Percentiles rank a stretch among this genome's conserved stretches.
phyloP scores from a whole-genome alignment of 92 coral and sea anemone genomes.

The Siderastrea radians region DNA sequence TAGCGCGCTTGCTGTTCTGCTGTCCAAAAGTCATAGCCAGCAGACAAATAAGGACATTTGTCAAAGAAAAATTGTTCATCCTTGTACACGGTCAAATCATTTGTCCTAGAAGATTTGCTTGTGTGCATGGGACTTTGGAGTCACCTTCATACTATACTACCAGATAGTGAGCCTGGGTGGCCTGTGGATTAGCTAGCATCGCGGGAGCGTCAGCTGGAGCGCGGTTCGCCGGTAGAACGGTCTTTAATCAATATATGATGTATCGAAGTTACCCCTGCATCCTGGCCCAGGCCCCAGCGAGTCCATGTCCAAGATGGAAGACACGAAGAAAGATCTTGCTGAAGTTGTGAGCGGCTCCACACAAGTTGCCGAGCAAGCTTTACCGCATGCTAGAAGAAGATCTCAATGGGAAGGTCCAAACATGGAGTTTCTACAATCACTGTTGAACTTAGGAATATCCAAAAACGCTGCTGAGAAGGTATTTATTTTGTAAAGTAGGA shows the following conservation, averaged over 20 bases:
- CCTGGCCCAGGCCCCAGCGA: background rate
- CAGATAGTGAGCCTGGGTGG: background rate
- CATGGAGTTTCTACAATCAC: conserved; percentile 66
- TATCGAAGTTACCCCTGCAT: background rate
- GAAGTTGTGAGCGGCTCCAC: conserved; percentile 21
- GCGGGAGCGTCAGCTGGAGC: background rate
- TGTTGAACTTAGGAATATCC: conserved; percentile 84
- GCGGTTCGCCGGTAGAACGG: background rate
- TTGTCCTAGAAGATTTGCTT: too few relatives aligned
- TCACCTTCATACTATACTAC: too few relatives aligned
- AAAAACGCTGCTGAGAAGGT: conserved; percentile 90
- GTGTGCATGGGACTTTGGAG: too few relatives aligned
- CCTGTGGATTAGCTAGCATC: background rate
- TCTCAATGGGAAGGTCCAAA: conserved; percentile 74
- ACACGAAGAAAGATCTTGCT: conserved; percentile 19
- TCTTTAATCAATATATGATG: background rate
- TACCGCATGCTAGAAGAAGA: conserved; percentile 29
- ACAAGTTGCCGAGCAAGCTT: background rate
- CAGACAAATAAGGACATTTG: too few relatives aligned
- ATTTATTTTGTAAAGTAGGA: background rate
- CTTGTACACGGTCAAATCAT: too few relatives aligned
- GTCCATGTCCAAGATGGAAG: conserved; percentile 17
- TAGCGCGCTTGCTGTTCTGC: too few relatives aligned
- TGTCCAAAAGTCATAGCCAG: too few relatives aligned
- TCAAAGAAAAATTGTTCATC: too few relatives aligned